Evolutionary conservation across 2,113 vertebrate species (phyloP).

Genomic region (Cettia cetti): DNA sequence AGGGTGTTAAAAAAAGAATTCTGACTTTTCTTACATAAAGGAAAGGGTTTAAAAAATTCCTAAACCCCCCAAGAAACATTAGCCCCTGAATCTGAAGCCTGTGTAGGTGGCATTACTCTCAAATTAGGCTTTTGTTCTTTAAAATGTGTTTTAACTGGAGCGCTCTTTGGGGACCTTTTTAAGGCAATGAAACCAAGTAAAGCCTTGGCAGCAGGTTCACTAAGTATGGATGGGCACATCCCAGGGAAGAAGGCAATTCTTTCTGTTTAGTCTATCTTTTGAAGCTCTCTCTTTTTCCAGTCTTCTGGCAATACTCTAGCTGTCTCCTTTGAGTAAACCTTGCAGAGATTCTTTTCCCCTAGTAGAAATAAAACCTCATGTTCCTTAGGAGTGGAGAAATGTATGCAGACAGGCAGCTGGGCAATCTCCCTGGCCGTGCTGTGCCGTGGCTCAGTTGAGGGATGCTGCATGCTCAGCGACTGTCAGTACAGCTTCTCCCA

Average conservation of each 20-base stretch:
- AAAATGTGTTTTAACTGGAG: neutral
- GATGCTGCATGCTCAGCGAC: neutral
- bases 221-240: neutral
- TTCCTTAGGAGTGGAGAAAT: neutral
- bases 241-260: neutral
- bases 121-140: neutral
- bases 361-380: neutral
- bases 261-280: neutral
- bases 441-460: neutral
- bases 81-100: neutral
- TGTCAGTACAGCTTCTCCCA: neutral
- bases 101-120: neutral
- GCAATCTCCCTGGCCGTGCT: neutral
- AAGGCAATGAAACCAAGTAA: neutral
- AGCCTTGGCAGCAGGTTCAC: neutral
- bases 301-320: neutral
- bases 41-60: neutral
- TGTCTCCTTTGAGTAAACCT: neutral
- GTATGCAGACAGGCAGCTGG: neutral
- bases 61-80: neutral
- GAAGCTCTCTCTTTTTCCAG: neutral
- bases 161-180: neutral
- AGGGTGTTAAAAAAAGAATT: neutral
- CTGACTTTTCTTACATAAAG: neutral
- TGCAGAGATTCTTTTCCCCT: neutral